Evolutionary conservation across 2,113 vertebrate genomes (phyloP), one percentile per base, ranked within the genome.

Genomic region (Procavia capensis): DNA sequence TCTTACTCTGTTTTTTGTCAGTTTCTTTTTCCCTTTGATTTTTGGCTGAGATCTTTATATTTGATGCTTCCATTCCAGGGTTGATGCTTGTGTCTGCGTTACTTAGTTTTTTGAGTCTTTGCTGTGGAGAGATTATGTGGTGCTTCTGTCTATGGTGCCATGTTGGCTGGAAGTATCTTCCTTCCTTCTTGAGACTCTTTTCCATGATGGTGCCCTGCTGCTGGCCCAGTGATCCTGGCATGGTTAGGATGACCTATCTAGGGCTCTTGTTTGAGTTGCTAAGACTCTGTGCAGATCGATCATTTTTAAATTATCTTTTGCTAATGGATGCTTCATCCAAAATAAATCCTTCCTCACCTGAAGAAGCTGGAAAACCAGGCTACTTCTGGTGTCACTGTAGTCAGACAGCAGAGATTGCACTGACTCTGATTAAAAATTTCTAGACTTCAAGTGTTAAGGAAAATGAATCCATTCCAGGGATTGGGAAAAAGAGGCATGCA

Each of bases 231-330:
- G n/a, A 90, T 31, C 17, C 31, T 79, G 22, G 79, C 8, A 79
- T 7, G 29, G 75, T 10, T 43, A 82, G 11, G 75, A 76, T 47
- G 27, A 68, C n/a, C 20, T 79, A 11, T 25, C 20, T 29, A 59
- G 1, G 70, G 50, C 19, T 90, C 79, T 94, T 89, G 22, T 61
- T 80, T 24, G 91, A 74, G 36, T 61, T 93, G 1, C 93, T 88
- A 86, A 0, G 1, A 88, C n/a, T 95, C 47, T 66, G 1, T 75
- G 76, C 50, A 94, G 25, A 85, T 59, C 24, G 85, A 90, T 59
- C 72, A 84, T 61, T 68, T 90, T 93, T 36, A 43, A 91, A 96
- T 85, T 63, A 43, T 91, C 31, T 91, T 95, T 95, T 3, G 2
- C 29, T 36, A 82, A 54, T 90, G 34, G n/a, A n/a, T 84, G 89